Evolutionary conservation across 2,888 invertebrate species (phyloP).

Genomic region (Pegoplata infirma): DNA sequence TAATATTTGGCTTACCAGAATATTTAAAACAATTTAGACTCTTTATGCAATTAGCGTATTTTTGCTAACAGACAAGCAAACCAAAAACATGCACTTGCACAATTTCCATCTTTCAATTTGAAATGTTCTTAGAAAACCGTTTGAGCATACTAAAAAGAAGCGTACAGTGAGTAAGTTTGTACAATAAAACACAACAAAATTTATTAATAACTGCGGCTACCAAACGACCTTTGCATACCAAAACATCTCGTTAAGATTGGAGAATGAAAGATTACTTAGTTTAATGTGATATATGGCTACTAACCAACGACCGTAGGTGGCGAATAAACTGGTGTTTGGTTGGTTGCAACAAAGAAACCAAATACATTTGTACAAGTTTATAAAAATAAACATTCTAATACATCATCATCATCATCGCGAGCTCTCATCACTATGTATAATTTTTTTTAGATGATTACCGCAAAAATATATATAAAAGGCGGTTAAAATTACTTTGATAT

Average conservation of each 20-base stretch:
- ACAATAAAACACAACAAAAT: conserved; percentile 26
- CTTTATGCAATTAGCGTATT: conserved; percentile 59
- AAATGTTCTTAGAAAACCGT: conserved; percentile 60
- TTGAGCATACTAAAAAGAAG: conserved; percentile 55
- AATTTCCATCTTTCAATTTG: conserved; percentile 42
- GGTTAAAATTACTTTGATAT: conserved; percentile 65
- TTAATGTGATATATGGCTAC: conserved; percentile 60
- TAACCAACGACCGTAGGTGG: conserved; percentile 61
- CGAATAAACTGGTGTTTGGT: too few species aligned
- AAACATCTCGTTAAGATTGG: conserved; percentile 58
- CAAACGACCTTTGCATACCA: conserved; percentile 62
- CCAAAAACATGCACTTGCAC: conserved; percentile 52
- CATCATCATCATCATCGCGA: conserved; percentile 38
- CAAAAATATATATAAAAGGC: conserved; percentile 42
- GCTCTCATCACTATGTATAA: conserved; percentile 52
- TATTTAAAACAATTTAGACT: conserved; percentile 56
- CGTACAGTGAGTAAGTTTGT: conserved; percentile 4
- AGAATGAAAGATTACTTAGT: conserved; percentile 52
- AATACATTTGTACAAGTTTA: neutral
- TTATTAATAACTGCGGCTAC: conserved; percentile 62
- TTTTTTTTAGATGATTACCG: conserved; percentile 61
- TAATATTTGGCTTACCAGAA: neutral
- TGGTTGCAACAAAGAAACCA: conserved; percentile 32
- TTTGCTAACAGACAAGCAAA: conserved; percentile 32
- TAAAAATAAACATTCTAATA: conserved; percentile 50